phyloP scores from a whole-genome alignment of 2,888 invertebrate genomes.

The Plusia festucae region DNA sequence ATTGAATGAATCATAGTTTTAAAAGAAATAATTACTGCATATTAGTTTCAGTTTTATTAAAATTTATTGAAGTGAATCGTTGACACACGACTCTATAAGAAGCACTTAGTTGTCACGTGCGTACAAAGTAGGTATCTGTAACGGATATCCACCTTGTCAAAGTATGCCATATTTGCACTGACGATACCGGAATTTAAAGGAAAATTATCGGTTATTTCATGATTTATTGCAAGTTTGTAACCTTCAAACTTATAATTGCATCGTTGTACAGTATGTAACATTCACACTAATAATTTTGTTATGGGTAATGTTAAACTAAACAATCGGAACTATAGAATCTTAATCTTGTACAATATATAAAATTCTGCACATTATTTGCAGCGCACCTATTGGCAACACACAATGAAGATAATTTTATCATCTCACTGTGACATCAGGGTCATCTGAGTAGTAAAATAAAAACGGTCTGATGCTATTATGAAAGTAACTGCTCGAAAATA shows the following conservation, averaged over 20 bases:
- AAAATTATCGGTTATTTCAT: constrained; percentile 22
- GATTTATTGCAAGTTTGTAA: neutral
- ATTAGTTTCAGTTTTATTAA: constrained; percentile 58
- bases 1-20: constrained; percentile 66
- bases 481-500: constrained; percentile 45
- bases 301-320: neutral
- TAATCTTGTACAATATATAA: constrained; percentile 21
- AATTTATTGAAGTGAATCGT: constrained; percentile 47
- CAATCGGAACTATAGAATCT: constrained; percentile 7
- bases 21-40: constrained; percentile 41
- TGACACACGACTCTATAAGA: constrained; percentile 23
- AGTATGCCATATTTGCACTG: constrained; percentile 50
- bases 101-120: constrained; percentile 54
- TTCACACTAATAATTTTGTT: neutral
- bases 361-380: constrained; percentile 41
- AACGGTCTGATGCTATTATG: constrained; percentile 41
- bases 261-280: neutral
- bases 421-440: constrained; percentile 57
- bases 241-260: neutral
- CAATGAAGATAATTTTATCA: constrained; percentile 59
- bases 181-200: constrained; percentile 28
- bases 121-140: constrained; percentile 61
- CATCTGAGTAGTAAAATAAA: constrained; percentile 55
- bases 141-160: constrained; percentile 62
- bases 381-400: constrained; percentile 50